Conservation (phyloP, 2,888 invertebrate genomes). For the Drosophila antonietae region DNA sequence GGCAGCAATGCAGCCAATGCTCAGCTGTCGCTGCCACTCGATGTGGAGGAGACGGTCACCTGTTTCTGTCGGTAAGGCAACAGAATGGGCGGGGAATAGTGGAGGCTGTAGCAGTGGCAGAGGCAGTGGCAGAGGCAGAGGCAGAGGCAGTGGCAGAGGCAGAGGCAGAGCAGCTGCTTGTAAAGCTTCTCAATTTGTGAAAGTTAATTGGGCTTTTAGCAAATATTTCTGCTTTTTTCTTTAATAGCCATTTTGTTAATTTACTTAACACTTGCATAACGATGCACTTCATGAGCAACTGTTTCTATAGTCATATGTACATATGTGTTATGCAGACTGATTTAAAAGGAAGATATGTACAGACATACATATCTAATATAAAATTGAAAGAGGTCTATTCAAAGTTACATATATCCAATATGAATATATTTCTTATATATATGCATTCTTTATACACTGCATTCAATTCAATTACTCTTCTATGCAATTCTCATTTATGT, state of each 20-base stretch:
- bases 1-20: conserved; percentile 28
- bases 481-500: conserved; percentile 6
- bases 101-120: not conserved
- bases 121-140: too few species aligned
- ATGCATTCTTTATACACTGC: not conserved
- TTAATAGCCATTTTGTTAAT: conserved; percentile 7
- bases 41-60: conserved; percentile 90
- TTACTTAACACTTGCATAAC: not conserved
- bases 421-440: too few species aligned
- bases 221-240: not conserved
- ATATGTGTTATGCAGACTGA: not conserved
- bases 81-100: not conserved
- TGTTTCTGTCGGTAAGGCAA: conserved; percentile 91
- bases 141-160: not conserved
- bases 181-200: conserved; percentile 5
- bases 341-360: not conserved
- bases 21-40: conserved; percentile 86
- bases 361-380: not conserved
- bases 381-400: not conserved
- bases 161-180: conserved; percentile 7
- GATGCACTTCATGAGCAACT: not conserved
- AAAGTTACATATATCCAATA: not conserved
- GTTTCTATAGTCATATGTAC: not conserved
- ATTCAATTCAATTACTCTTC: not conserved
- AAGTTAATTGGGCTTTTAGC: conserved; percentile 6